Conservation (phyloP, 2,888 invertebrate genomes). For the Troides aeacus region DNA sequence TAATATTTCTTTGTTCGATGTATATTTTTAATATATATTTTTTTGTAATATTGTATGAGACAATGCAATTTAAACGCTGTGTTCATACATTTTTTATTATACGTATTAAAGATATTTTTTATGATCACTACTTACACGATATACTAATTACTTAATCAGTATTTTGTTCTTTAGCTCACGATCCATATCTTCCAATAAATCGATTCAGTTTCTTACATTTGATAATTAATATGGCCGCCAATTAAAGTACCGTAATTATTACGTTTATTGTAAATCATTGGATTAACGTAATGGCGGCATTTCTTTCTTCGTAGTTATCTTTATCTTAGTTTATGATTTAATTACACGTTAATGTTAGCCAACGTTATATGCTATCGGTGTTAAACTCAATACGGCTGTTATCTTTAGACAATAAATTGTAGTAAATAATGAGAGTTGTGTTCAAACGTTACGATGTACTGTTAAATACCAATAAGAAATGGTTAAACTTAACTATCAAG, state of each 20-base stretch:
- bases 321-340: constrained; percentile 76
- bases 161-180: constrained; percentile 17
- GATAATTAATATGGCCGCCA: constrained; percentile 77
- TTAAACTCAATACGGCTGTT: constrained; percentile 55
- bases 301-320: constrained; percentile 56
- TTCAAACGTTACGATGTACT: constrained; percentile 7
- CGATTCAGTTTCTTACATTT: constrained; percentile 48
- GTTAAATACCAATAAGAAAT: too few relatives aligned
- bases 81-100: background rate
- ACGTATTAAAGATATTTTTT: background rate
- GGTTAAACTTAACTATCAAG: too few relatives aligned
- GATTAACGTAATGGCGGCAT: constrained; percentile 54
- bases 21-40: background rate
- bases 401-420: constrained; percentile 50
- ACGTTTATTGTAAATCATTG: constrained; percentile 71
- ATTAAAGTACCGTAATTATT: constrained; percentile 70
- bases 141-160: constrained; percentile 36
- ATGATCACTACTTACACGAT: background rate
- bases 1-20: too few relatives aligned
- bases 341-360: constrained; percentile 62
- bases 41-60: background rate
- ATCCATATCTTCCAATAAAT: constrained; percentile 47
- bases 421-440: constrained; percentile 28
- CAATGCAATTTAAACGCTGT: background rate
- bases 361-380: constrained; percentile 59